Evolutionary conservation across 2,797 vertebrate species (phyloP).

Genomic region (Sebastolobus alascanus): DNA sequence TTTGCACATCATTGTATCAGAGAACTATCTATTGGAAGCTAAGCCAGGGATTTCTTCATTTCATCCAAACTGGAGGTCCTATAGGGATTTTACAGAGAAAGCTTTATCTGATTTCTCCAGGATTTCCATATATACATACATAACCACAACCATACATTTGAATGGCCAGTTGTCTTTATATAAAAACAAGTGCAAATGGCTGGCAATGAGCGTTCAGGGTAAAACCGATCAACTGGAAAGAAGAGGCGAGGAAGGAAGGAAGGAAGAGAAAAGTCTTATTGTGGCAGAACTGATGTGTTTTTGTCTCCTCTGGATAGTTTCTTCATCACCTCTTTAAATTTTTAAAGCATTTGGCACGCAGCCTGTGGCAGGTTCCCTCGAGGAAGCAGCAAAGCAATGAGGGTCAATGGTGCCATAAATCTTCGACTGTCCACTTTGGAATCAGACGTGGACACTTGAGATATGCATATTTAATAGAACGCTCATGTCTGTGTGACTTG

Average conservation of each 20-base stretch:
- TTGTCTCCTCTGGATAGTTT: conserved; percentile 94
- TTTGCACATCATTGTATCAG: conserved; percentile 62
- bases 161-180: conserved; percentile 52
- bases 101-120: conserved; percentile 61
- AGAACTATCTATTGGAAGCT: conserved; percentile 37
- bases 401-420: conserved; percentile 91
- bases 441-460: conserved; percentile 77
- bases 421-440: conserved; percentile 85
- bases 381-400: conserved; percentile 89
- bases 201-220: conserved; percentile 54
- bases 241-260: conserved; percentile 51
- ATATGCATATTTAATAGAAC: conserved; percentile 80
- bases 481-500: conserved; percentile 63
- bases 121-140: conserved; percentile 51
- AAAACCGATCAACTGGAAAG: conserved; percentile 59
- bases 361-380: conserved; percentile 90
- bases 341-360: conserved; percentile 93
- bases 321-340: conserved; percentile 99
- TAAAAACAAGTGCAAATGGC: conserved; percentile 48
- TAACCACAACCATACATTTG: conserved; percentile 48
- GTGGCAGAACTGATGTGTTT: conserved; percentile 88
- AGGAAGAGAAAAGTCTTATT: conserved; percentile 79
- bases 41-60: conserved; percentile 43
- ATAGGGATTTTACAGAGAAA: conserved; percentile 36
- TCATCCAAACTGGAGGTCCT: conserved; percentile 50